A percentile compares a stretch with the other conserved stretches of the same genome.
Conservation (phyloP, 2,113 vertebrate species). For the Centropus unirufus region DNA sequence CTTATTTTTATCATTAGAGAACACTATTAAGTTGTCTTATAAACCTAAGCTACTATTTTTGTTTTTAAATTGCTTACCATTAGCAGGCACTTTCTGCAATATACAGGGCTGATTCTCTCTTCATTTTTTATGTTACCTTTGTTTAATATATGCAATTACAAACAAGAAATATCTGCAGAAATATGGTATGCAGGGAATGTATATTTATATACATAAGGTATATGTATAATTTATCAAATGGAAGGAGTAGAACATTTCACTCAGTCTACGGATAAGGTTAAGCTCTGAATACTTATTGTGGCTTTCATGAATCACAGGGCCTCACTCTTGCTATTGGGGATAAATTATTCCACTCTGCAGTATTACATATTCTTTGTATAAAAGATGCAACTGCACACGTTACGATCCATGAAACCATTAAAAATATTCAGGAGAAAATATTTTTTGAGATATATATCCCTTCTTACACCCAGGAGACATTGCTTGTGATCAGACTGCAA, state of each 20-base stretch:
- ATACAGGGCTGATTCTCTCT: slow-evolving; percentile 11
- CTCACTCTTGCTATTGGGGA: slow-evolving; percentile 70
- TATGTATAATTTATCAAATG: slow-evolving; percentile 75
- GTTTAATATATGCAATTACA: slow-evolving; percentile 71
- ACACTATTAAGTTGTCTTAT: slow-evolving; percentile 5
- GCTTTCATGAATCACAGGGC: slow-evolving; percentile 73
- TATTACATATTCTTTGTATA: slow-evolving; percentile 74
- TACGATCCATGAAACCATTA: slow-evolving; percentile 69
- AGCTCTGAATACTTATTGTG: slow-evolving; percentile 73
- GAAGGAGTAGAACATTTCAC: slow-evolving; percentile 69
- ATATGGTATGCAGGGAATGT: slow-evolving; percentile 64
- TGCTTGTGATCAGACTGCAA: slow-evolving; percentile 54
- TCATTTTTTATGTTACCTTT: slow-evolving; percentile 61
- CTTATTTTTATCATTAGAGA: slow-evolving; percentile 48
- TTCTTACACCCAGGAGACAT: slow-evolving; percentile 15
- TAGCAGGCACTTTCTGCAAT: slow-evolving; percentile 45
- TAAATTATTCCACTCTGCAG: slow-evolving; percentile 72
- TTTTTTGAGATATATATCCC: slow-evolving; percentile 62
- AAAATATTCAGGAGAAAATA: slow-evolving; percentile 69
- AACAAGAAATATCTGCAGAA: slow-evolving; percentile 70
- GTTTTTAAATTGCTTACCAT: slow-evolving; percentile 60
- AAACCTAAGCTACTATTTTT: slow-evolving; percentile 37
- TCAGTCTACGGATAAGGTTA: slow-evolving; percentile 71
- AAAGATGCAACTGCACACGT: slow-evolving; percentile 71
- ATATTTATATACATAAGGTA: slow-evolving; percentile 68